These are phyloP conservation scores for Mus musculus DNA, from an alignment of 2,113 vertebrate genomes.

Conservation along the genomic window GRCm39 chr12:70885001-70885500, in stretches of 20 bases:
- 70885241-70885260: neutral
- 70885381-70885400: neutral
- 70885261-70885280: neutral
- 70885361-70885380: neutral
- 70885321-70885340: conserved; percentile 44
- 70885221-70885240: neutral
- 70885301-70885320: conserved; percentile 13
- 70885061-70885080: neutral
- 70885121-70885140: neutral
- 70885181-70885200: neutral
- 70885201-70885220: neutral
- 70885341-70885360: conserved; percentile 41
- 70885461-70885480: neutral
- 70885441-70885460: neutral
- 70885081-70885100: neutral
- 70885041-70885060: neutral
- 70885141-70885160: neutral
- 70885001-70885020: neutral
- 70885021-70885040: neutral
- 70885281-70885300: neutral
- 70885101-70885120: neutral
- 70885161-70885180: neutral
- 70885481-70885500: conserved; percentile 20
- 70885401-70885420: conserved; percentile 32
- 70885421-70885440: neutral